Evolutionary conservation across 2,888 invertebrate species (phyloP).

Genomic region (Ptilodon capucinus): DNA sequence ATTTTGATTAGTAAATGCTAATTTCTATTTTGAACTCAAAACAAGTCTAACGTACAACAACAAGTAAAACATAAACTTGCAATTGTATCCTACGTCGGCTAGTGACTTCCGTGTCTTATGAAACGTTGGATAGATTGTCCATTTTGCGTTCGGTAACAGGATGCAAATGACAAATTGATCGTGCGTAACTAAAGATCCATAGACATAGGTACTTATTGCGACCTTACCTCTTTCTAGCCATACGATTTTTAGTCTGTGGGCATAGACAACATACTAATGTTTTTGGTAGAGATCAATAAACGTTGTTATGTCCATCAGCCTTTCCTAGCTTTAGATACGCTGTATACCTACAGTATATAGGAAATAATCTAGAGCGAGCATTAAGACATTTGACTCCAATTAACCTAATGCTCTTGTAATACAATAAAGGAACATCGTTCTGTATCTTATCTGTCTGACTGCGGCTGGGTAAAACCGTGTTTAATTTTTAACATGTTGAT

Average conservation of each 20-base stretch:
- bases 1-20: too few relatives aligned
- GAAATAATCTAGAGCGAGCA: constrained; percentile 4
- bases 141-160: not conserved
- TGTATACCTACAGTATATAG: constrained; percentile 9
- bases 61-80: too few relatives aligned
- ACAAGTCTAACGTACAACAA: not conserved
- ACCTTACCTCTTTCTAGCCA: not conserved
- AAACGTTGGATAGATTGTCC: not conserved
- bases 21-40: not conserved
- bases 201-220: not conserved
- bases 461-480: too few relatives aligned
- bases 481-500: too few relatives aligned
- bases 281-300: too few relatives aligned
- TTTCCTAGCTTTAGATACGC: too few relatives aligned
- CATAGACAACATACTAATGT: too few relatives aligned
- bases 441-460: not conserved
- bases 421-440: constrained; percentile 8
- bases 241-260: too few relatives aligned
- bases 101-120: not conserved
- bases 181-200: not conserved
- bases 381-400: constrained; percentile 40
- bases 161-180: not conserved
- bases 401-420: constrained; percentile 28
- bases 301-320: too few relatives aligned
- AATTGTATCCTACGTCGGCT: not conserved